Conservation (phyloP, 1,140 invertebrate species). For the Drosophila cardini region DNA sequence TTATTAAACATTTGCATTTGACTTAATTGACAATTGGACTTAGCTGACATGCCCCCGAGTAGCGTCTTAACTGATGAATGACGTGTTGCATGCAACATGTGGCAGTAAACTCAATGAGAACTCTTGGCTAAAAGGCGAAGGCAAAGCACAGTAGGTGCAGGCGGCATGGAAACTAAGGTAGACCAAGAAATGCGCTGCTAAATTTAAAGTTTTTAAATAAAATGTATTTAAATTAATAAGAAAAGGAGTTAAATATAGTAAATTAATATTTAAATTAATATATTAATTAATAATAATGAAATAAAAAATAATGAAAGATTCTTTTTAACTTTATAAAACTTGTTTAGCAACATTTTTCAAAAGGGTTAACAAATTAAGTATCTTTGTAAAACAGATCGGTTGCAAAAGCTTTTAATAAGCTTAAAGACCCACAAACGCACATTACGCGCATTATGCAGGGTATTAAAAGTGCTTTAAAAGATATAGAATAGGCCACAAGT, state of each 20-base stretch:
- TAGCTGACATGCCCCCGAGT: constrained; percentile 33
- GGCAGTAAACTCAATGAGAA: constrained; percentile 15
- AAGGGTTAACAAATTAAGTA: not conserved
- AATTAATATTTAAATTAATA: too few relatives aligned
- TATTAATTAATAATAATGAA: too few relatives aligned
- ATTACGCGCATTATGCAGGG: constrained; percentile 27
- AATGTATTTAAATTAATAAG: not conserved
- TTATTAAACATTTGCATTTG: constrained; percentile 45
- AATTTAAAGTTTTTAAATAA: not conserved
- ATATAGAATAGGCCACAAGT: constrained; percentile 50
- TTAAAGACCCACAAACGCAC: constrained; percentile 12
- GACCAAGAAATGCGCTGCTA: constrained; percentile 11
- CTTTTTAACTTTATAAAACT: too few relatives aligned
- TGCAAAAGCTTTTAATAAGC: not conserved
- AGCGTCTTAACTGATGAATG: constrained; percentile 30
- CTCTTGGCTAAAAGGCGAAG: not conserved
- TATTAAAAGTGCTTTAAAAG: constrained; percentile 41
- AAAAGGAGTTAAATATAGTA: too few relatives aligned
- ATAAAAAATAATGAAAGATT: too few relatives aligned
- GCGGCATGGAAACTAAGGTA: constrained; percentile 1
- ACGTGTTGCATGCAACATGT: constrained; percentile 52
- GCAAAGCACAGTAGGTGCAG: constrained; percentile 16
- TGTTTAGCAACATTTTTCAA: too few relatives aligned
- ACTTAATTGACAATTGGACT: constrained; percentile 64
- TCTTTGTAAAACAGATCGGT: not conserved